Percentiles rank a stretch among this genome's conserved stretches.
These are phyloP conservation scores for Bucorvus abyssinicus DNA, from an alignment of 2,797 vertebrate genomes.

Conservation along the genomic window DNA sequence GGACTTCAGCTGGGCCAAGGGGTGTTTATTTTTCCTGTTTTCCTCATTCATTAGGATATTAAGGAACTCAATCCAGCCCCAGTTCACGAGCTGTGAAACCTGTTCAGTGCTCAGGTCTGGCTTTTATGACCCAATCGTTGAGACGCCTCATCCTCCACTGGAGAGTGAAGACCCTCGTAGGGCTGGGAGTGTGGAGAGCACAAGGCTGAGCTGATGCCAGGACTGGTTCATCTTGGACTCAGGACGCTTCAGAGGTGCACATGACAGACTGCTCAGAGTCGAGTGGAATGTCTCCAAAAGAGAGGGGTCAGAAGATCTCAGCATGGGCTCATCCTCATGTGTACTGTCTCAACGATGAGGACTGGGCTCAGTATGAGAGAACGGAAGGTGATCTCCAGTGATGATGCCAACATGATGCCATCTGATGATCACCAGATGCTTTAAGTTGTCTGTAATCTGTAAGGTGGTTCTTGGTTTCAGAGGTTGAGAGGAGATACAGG, in stretches of 20 bases:
- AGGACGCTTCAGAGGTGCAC: no score
- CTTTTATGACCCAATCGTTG: background rate
- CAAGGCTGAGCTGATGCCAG: background rate
- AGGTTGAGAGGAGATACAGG: background rate
- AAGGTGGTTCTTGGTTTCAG: background rate
- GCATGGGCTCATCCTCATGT: background rate
- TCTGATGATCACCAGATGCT: background rate
- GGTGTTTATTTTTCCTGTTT: background rate
- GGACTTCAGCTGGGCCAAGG: background rate
- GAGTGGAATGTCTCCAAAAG: background rate
- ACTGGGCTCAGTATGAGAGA: background rate
- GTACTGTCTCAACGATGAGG: accelerated
- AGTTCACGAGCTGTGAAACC: background rate
- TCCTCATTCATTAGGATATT: background rate
- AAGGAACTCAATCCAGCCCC: background rate
- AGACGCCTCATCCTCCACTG: background rate
- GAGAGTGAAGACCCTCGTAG: background rate
- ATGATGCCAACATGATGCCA: background rate
- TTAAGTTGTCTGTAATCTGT: background rate
- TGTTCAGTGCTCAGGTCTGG: background rate
- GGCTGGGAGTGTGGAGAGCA: background rate
- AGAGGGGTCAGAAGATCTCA: no score
- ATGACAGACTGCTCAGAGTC: background rate
- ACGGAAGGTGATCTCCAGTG: background rate
- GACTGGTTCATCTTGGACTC: no score